These are phyloP conservation scores for Ganaspis brasiliensis DNA, from an alignment of 2,888 invertebrate species.

Conservation along the genomic window DNA sequence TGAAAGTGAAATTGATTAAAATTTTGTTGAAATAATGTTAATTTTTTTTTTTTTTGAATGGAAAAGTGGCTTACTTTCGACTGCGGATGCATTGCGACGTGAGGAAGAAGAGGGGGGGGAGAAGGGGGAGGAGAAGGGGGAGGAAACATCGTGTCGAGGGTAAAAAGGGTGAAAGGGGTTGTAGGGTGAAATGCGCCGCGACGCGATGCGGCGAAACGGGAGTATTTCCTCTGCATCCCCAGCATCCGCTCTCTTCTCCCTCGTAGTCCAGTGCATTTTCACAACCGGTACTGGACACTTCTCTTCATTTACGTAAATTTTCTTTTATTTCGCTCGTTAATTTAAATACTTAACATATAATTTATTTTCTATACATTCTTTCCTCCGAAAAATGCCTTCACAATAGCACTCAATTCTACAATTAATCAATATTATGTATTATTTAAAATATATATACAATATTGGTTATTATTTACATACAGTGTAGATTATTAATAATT, in stretches of 20 bases:
- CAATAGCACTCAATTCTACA: too few relatives aligned
- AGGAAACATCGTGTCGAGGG: constrained; percentile 54
- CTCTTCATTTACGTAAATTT: constrained; percentile 21
- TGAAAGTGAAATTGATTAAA: too few relatives aligned
- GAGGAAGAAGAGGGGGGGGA: constrained; percentile 61
- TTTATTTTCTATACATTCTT: neutral
- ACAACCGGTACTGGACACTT: constrained; percentile 38
- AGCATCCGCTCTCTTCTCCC: constrained; percentile 69
- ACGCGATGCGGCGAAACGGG: constrained; percentile 73
- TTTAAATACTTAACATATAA: neutral
- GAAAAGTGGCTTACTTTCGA: constrained; percentile 63
- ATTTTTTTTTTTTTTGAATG: constrained; percentile 7
- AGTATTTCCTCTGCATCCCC: constrained; percentile 73
- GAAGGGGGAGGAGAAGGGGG: constrained; percentile 57
- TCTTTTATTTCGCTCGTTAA: constrained; percentile 1
- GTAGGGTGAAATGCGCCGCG: constrained; percentile 73
- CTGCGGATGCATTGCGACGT: constrained; percentile 80
- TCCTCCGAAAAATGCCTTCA: neutral
- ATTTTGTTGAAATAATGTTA: too few relatives aligned
- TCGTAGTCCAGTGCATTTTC: constrained; percentile 51
- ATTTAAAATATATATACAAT: too few relatives aligned
- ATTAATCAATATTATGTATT: too few relatives aligned
- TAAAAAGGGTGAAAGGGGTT: constrained; percentile 48
- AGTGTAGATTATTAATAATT: too few relatives aligned
- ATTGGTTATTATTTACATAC: too few relatives aligned